These are phyloP conservation scores for Prietella phreatophila DNA, from an alignment of 2,113 vertebrate genomes.

Conservation along the genomic window DNA sequence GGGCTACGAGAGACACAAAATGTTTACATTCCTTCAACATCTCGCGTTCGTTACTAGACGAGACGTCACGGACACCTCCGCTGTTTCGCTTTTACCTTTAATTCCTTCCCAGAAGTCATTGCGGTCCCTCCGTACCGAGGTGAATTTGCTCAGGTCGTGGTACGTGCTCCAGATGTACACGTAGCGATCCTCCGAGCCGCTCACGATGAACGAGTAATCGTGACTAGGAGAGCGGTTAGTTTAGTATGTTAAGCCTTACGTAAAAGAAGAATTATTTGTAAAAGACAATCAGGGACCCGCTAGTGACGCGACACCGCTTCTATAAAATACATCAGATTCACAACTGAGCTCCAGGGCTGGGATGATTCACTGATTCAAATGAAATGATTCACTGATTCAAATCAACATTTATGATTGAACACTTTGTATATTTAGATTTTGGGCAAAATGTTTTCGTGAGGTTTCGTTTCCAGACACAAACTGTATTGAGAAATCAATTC, in stretches of 20 bases:
- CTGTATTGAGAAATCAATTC: too few species aligned
- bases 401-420: too few species aligned
- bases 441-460: too few species aligned
- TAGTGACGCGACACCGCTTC: not conserved
- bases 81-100: conserved; percentile 80
- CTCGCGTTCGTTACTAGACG: too few species aligned
- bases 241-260: not conserved
- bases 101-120: conserved; percentile 99
- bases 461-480: too few species aligned
- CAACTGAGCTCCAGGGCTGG: not conserved
- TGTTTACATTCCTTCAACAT: too few species aligned
- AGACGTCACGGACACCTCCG: not conserved
- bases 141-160: conserved; percentile 97
- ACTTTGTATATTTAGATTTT: too few species aligned
- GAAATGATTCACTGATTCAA: too few species aligned
- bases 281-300: not conserved
- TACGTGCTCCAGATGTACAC: conserved; percentile 99
- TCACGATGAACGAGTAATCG: conserved; percentile 95
- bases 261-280: too few species aligned
- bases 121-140: conserved; percentile 92
- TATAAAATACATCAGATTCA: not conserved
- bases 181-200: conserved; percentile 96
- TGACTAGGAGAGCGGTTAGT: conserved; percentile 72
- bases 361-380: too few species aligned
- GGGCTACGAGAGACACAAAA: conserved; percentile 70